These are phyloP conservation scores for Centroberyx gerrardi DNA, from an alignment of 2,797 vertebrate species.

Conservation along the genomic window DNA sequence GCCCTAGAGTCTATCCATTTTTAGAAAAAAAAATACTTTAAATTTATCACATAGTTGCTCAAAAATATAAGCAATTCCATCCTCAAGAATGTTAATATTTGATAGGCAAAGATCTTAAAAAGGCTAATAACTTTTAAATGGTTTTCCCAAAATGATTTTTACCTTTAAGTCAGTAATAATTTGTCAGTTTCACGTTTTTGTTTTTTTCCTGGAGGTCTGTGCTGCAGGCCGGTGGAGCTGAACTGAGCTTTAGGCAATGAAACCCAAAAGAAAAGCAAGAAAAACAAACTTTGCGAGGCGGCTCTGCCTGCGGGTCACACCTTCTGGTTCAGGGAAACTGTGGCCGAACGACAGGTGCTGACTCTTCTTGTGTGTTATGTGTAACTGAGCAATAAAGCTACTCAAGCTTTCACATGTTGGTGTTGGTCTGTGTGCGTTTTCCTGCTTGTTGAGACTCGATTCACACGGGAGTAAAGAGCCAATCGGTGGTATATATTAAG, in stretches of 20 bases:
- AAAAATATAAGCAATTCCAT: too few species aligned
- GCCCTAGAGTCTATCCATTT: neutral
- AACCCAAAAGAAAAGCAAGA: conserved; percentile 43
- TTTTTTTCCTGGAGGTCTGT: neutral
- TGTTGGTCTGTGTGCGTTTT: too few species aligned
- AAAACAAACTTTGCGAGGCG: neutral
- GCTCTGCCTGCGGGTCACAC: neutral
- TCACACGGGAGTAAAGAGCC: too few species aligned
- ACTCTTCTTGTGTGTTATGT: conserved; percentile 55
- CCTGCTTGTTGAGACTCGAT: too few species aligned
- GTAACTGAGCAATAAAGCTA: conserved; percentile 65
- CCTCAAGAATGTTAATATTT: too few species aligned
- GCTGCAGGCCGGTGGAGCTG: neutral
- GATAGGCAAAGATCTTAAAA: too few species aligned
- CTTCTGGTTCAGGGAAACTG: conserved; percentile 22
- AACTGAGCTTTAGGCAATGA: conserved; percentile 52
- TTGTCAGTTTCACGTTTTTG: neutral
- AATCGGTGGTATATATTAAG: too few species aligned
- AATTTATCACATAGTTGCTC: too few species aligned
- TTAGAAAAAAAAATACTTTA: neutral
- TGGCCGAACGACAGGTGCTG: conserved; percentile 49
- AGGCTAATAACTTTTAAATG: neutral
- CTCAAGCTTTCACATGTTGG: conserved; percentile 43
- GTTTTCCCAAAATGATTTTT: too few species aligned
- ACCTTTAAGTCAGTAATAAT: neutral